Conservation (phyloP, 35 echinoderm and acorn worm genomes). For the Hemicentrotus pulcherrimus region DNA sequence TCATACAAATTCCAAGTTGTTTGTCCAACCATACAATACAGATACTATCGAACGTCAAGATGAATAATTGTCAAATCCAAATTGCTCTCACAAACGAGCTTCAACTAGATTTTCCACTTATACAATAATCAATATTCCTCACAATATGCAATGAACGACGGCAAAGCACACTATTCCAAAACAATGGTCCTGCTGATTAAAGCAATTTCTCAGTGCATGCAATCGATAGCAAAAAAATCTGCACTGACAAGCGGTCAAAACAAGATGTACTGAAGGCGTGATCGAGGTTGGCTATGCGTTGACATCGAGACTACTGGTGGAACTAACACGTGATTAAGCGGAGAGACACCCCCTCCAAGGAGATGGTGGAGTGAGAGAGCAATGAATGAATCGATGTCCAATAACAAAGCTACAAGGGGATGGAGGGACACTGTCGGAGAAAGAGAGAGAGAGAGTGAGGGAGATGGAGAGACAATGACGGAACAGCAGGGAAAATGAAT, state of each 20-base stretch:
- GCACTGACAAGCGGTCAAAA: neutral
- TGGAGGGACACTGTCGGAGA: neutral
- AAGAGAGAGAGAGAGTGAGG: neutral
- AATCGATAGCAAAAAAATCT: neutral
- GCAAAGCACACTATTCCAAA: neutral
- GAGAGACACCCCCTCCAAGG: neutral
- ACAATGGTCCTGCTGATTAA: neutral
- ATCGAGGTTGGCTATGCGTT: neutral
- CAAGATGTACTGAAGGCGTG: neutral
- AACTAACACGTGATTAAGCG: neutral
- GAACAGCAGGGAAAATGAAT: neutral
- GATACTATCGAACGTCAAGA: neutral
- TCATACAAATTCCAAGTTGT: neutral
- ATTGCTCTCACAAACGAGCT: neutral
- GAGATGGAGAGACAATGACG: neutral
- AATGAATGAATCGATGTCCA: conserved; percentile 32
- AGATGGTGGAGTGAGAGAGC: neutral
- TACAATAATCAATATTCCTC: neutral
- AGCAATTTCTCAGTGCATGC: neutral
- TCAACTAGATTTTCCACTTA: neutral
- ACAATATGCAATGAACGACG: conserved; percentile 1
- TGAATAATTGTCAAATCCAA: neutral
- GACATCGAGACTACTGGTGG: neutral
- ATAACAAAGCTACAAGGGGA: neutral
- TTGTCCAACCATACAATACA: neutral